Evolutionary conservation across 2,113 vertebrate species (phyloP).

Genomic region (Macheiramphus alcinus): DNA sequence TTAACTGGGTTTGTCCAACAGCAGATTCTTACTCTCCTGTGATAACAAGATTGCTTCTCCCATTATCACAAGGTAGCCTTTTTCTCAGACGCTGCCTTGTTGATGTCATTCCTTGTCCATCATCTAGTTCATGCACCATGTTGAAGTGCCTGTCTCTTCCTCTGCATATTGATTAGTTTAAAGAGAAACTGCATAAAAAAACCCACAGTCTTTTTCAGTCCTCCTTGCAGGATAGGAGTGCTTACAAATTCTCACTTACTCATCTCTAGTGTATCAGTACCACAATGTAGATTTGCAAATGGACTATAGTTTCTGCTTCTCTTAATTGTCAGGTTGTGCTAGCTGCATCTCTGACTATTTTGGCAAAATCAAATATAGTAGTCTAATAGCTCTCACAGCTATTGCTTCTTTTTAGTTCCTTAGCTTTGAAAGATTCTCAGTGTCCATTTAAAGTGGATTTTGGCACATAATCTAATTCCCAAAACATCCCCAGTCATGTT

Average conservation of each 20-base stretch:
- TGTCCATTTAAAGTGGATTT: not conserved
- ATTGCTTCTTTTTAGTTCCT: not conserved
- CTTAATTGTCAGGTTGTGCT: not conserved
- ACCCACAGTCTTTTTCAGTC: not conserved
- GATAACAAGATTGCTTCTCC: not conserved
- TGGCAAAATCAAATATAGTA: not conserved
- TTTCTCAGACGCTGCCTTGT: not conserved
- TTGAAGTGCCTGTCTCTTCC: not conserved
- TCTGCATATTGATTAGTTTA: not conserved
- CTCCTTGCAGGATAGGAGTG: not conserved
- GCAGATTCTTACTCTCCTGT: not conserved
- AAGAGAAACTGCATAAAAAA: not conserved
- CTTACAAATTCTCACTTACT: not conserved
- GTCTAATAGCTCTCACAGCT: not conserved
- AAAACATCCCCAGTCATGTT: not conserved
- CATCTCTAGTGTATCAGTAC: not conserved
- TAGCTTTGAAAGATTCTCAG: not conserved
- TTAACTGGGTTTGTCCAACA: not conserved
- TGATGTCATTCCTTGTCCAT: not conserved
- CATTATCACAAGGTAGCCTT: not conserved
- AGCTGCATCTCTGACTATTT: not conserved
- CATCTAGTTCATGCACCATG: not conserved
- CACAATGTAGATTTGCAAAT: not conserved
- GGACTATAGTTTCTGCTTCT: not conserved
- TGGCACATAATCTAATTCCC: not conserved